Evolutionary conservation across 1,140 invertebrate genomes (phyloP).

Genomic region (Tetramorium parvispinum): DNA sequence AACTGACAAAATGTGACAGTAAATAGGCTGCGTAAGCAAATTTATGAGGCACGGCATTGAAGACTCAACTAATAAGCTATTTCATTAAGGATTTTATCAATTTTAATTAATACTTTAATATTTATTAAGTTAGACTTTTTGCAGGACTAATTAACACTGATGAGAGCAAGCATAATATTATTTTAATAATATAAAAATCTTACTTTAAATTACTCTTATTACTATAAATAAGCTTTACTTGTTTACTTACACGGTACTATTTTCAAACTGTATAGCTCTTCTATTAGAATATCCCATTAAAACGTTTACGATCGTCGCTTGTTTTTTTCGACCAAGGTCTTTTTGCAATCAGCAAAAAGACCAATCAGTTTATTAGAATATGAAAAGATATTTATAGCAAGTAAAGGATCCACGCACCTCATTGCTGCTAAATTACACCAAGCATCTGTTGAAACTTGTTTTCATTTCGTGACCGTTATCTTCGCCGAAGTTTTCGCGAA

Average conservation of each 20-base stretch:
- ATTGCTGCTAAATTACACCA: neutral
- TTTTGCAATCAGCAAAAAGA: neutral
- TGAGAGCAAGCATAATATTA: neutral
- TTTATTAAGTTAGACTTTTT: neutral
- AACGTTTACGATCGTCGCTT: neutral
- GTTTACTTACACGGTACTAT: neutral
- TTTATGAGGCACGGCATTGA: neutral
- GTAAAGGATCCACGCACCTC: neutral
- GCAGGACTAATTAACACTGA: neutral
- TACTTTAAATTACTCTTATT: neutral
- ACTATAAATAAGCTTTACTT: neutral
- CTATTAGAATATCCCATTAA: neutral
- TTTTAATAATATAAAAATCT: slow-evolving; percentile 1
- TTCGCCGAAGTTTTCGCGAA: slow-evolving; percentile 37
- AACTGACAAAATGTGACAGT: neutral
- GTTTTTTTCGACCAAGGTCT: neutral
- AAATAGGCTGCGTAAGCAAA: neutral
- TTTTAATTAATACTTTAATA: neutral
- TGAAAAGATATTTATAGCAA: neutral
- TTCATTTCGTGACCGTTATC: slow-evolving; percentile 32
- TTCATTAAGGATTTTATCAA: neutral
- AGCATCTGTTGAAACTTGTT: slow-evolving; percentile 27
- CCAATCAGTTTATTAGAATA: neutral
- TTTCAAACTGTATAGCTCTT: neutral
- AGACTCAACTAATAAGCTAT: neutral